Percentiles rank a stretch among this genome's conserved stretches.
Conservation (phyloP, 2,888 invertebrate species). For the Dione juno region DNA sequence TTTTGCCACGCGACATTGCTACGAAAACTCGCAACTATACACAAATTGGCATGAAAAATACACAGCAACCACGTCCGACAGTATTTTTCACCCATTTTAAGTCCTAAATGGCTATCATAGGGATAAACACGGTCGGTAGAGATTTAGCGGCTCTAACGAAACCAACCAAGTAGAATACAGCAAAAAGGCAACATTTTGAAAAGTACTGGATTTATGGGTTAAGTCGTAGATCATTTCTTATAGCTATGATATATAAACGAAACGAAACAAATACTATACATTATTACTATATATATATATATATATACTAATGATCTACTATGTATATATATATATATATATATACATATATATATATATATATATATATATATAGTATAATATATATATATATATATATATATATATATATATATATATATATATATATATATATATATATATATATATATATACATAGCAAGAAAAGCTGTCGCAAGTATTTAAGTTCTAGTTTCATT, state of each 20-base stretch:
- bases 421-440: too few relatives aligned
- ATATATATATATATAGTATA: too few relatives aligned
- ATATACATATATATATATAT: too few relatives aligned
- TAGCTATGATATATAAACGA: slow-evolving; percentile 1
- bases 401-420: too few relatives aligned
- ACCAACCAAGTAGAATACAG: slow-evolving; percentile 49
- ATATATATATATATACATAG: background rate
- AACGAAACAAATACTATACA: too few relatives aligned
- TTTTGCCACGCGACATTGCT: slow-evolving; percentile 28
- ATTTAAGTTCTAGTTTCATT: slow-evolving; percentile 57
- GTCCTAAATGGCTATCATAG: slow-evolving; percentile 51
- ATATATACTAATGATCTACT: too few relatives aligned
- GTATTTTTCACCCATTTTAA: slow-evolving; percentile 48
- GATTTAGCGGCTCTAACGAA: slow-evolving; percentile 47
- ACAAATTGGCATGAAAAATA: slow-evolving; percentile 42
- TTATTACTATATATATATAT: too few relatives aligned
- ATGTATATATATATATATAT: too few relatives aligned
- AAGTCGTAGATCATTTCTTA: slow-evolving; percentile 44
- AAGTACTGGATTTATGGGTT: slow-evolving; percentile 48
- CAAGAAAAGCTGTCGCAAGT: slow-evolving; percentile 53
- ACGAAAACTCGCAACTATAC: slow-evolving; percentile 34
- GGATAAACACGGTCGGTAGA: slow-evolving; percentile 50
- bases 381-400: too few relatives aligned
- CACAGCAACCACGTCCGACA: slow-evolving; percentile 44
- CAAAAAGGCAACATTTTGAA: slow-evolving; percentile 48